A percentile compares a stretch with the other conserved stretches of the same genome.
phyloP scores from a whole-genome alignment of 2,113 vertebrate species.

The Pungitius pungitius region DNA sequence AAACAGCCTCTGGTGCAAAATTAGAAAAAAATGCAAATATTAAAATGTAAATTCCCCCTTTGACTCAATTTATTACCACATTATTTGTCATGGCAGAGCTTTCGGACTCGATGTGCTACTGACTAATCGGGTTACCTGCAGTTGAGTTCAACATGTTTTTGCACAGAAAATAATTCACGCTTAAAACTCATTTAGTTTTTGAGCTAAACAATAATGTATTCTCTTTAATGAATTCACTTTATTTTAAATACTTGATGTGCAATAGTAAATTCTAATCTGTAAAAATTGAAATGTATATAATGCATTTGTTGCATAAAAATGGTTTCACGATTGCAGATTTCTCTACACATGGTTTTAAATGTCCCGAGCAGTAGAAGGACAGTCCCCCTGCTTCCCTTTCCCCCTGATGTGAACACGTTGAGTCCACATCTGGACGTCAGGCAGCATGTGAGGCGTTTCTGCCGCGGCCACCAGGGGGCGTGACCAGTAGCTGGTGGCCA shows the following conservation, averaged over 20 bases:
- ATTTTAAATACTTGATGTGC: not conserved
- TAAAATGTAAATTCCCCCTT: not conserved
- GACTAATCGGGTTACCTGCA: not conserved
- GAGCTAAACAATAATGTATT: not conserved
- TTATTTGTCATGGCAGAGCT: not conserved
- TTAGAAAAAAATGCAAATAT: not conserved
- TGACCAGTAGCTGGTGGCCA: not conserved
- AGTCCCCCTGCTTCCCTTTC: constrained; percentile 17
- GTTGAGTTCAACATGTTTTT: not conserved
- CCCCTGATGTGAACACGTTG: constrained; percentile 36
- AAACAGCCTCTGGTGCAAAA: not conserved
- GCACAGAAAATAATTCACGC: not conserved
- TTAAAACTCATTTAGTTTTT: not conserved
- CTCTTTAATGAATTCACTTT: not conserved
- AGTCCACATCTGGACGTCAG: constrained; percentile 15
- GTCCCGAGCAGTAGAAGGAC: not conserved
- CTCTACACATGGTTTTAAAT: not conserved
- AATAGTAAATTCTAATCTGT: not conserved
- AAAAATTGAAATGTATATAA: not conserved
- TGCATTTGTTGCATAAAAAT: not conserved
- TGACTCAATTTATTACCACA: not conserved
- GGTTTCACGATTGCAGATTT: not conserved
- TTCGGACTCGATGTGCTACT: not conserved
- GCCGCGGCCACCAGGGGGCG: constrained; percentile 35
- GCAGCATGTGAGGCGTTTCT: not conserved